Percentiles rank a stretch among this genome's conserved stretches.
These are phyloP conservation scores for Ommatoiulus sabulosus DNA, from an alignment of 2,888 invertebrate species.

Conservation along the genomic window DNA sequence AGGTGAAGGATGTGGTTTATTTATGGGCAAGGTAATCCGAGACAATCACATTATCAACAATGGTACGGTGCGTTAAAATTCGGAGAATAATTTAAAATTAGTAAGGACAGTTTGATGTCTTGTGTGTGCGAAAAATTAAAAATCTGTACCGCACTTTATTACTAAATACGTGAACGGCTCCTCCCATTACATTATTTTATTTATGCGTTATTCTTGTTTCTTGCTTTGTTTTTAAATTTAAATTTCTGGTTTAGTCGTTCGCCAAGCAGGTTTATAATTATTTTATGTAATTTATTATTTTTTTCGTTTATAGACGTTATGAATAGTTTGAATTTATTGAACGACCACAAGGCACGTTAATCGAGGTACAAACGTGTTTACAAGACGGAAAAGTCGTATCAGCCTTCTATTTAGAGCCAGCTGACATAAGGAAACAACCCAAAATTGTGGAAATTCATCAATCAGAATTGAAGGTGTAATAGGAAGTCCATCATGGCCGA, in stretches of 20 bases:
- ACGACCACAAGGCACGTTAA: background rate
- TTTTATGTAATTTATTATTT: background rate
- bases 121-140: too few relatives aligned
- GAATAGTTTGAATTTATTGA: conserved; percentile 37
- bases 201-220: background rate
- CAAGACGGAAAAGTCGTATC: background rate
- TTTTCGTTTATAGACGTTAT: background rate
- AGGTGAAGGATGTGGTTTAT: too few relatives aligned
- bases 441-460: background rate
- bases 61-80: too few relatives aligned
- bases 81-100: too few relatives aligned
- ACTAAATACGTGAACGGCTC: background rate
- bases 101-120: too few relatives aligned
- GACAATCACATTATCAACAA: too few relatives aligned
- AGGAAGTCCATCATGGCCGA: background rate
- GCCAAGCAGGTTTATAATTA: background rate
- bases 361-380: background rate
- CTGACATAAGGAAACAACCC: conserved; percentile 6
- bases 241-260: background rate
- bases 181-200: background rate
- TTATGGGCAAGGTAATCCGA: too few relatives aligned
- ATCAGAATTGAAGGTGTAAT: conserved; percentile 30
- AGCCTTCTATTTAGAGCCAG: background rate
- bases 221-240: background rate
- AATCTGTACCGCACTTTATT: background rate